phyloP scores from a whole-genome alignment of 2,888 invertebrate genomes.

The Ormyrus rosae region DNA sequence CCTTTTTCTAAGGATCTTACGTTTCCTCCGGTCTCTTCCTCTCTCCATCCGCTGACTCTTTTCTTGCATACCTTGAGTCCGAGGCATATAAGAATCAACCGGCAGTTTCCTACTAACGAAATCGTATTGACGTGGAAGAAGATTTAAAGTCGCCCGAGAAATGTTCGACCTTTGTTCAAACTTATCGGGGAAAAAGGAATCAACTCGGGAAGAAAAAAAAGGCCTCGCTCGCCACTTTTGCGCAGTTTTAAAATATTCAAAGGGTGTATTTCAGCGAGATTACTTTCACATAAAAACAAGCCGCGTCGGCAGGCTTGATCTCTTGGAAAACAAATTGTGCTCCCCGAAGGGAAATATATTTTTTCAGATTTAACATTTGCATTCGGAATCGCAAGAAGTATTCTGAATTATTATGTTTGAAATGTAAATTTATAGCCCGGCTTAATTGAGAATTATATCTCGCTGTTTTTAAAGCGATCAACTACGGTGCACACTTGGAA shows the following conservation, averaged over 20 bases:
- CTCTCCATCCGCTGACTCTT: neutral
- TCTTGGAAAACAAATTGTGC: neutral
- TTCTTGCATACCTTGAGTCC: neutral
- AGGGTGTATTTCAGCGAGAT: neutral
- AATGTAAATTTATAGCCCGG: no score
- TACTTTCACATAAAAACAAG: neutral
- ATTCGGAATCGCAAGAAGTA: no score
- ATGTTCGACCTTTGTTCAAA: neutral
- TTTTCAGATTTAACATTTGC: no score
- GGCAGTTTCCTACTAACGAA: neutral
- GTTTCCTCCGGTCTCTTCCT: neutral
- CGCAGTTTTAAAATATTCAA: conserved; percentile 11
- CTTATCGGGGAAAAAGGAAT: no score
- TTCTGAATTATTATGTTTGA: no score
- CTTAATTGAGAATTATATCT: no score
- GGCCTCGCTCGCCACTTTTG: neutral
- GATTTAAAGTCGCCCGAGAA: neutral
- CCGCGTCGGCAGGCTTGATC: neutral
- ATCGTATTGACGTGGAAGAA: conserved; percentile 13
- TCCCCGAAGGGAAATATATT: no score
- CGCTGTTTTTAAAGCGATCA: no score
- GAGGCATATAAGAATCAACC: neutral
- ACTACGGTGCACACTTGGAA: no score
- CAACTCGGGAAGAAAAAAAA: no score
- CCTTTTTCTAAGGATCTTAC: conserved; percentile 11